Evolutionary conservation across 2,797 vertebrate genomes (phyloP), one percentile per base, ranked within the genome.

Genomic region (Parotocinclus haroldoi): DNA sequence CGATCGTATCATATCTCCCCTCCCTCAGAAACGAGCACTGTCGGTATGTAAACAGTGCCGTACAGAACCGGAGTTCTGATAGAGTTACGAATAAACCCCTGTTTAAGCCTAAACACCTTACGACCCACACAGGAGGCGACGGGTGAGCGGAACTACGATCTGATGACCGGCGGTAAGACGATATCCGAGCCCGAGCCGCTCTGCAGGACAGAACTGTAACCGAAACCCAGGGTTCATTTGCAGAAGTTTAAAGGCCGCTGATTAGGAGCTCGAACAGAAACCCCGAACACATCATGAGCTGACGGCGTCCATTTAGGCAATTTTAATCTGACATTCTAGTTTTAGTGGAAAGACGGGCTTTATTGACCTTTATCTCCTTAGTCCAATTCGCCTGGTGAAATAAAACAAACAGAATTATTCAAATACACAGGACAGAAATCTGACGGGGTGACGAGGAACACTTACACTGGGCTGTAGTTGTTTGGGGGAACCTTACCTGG

Each of bases 381-480:
- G 50, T 56, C 66, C 48, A 73, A 57, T 57, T 65, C 19, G 58
- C 61, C 61, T 75, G 56, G 58, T 65, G 44, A 50, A 68, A 68
- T 59, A 68, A 58, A 55, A 53, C 48, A 66, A 71, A 67, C 11
- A 45, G 38, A 12, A 60, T 67, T 70, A 55, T 11, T 45, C 70
- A 52, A 66, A 27, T 5, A 27, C 27, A 27, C 27, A 2, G 27
- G 27, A 27, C 27, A 27, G n/a, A 51, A 53, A 49, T 46, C 50
- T 27, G 2, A 27, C 27, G 2, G 27, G 5, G 75, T 48, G 67
- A 12, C 52, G 77, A 79, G 80, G 86, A 80, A 76, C 58, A 88
- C 84, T 86, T 89, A 87, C 88, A 89, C 88, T 82, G 82, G 83
- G 77, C 63, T 74, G 79, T 83, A 69, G 86, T 65, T 85, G 79